These are phyloP conservation scores for Ptilodon capucinus DNA, from an alignment of 2,888 invertebrate genomes.

Conservation along the genomic window DNA sequence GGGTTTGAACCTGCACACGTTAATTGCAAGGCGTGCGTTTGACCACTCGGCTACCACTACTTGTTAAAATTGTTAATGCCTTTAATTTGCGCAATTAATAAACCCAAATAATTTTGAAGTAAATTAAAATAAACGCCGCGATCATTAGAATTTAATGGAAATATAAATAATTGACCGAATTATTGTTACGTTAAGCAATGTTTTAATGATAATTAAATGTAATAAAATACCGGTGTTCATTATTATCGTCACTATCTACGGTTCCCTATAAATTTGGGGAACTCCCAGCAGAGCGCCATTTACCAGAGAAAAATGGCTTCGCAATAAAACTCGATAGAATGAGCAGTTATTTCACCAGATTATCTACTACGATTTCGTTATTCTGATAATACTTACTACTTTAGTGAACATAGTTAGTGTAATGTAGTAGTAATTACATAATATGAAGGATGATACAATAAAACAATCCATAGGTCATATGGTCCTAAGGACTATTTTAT, in stretches of 20 bases:
- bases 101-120: not conserved
- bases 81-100: too few species aligned
- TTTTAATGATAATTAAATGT: conserved; percentile 24
- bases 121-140: too few species aligned
- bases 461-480: too few species aligned
- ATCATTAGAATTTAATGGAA: not conserved
- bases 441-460: too few species aligned
- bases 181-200: not conserved
- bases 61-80: too few species aligned
- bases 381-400: too few species aligned
- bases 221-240: conserved; percentile 22
- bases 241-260: conserved; percentile 34
- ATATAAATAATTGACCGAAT: not conserved
- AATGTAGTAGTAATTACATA: too few species aligned
- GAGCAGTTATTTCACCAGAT: conserved; percentile 36
- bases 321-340: conserved; percentile 41
- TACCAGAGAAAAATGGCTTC: conserved; percentile 39
- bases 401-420: too few species aligned
- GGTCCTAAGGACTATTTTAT: too few species aligned
- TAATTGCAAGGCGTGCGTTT: too few species aligned
- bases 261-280: conserved; percentile 36
- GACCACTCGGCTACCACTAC: too few species aligned
- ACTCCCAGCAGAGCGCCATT: conserved; percentile 37
- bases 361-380: conserved; percentile 26
- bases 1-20: too few species aligned